Percentiles rank a stretch among this genome's conserved stretches.
Evolutionary conservation across 2,888 invertebrate genomes (phyloP).

Genomic region (Netelia virgata): DNA sequence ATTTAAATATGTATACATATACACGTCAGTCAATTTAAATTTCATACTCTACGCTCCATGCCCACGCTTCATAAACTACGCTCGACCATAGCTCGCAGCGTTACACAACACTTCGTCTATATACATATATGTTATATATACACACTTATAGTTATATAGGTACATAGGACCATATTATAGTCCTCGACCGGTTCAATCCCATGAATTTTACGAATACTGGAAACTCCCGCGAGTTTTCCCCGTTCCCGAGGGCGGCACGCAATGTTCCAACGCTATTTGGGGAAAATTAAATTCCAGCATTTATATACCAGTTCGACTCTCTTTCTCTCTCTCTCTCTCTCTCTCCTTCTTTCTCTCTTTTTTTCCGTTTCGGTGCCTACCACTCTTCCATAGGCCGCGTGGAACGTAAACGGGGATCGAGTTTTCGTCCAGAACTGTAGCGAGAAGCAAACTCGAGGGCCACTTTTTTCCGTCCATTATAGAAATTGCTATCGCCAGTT

Average conservation of each 20-base stretch:
- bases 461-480: constrained; percentile 62
- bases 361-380: background rate
- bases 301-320: constrained; percentile 30
- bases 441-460: constrained; percentile 44
- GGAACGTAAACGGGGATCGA: constrained; percentile 11
- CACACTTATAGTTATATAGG: background rate
- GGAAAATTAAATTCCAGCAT: constrained; percentile 63
- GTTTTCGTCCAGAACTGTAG: constrained; percentile 37
- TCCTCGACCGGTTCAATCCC: constrained; percentile 34
- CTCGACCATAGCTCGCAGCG: background rate
- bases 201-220: constrained; percentile 54
- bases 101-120: background rate
- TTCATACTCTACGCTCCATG: background rate
- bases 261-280: constrained; percentile 33
- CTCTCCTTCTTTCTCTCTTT: constrained; percentile 12
- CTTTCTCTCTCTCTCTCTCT: constrained; percentile 15
- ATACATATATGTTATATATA: background rate
- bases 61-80: background rate
- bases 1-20: background rate
- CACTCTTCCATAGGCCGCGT: background rate
- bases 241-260: constrained; percentile 5
- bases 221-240: constrained; percentile 50
- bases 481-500: constrained; percentile 60
- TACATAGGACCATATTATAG: constrained; percentile 25
- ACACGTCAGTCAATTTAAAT: constrained; percentile 16